These are phyloP conservation scores for Empis livida DNA, from an alignment of 2,888 invertebrate genomes.

Conservation along the genomic window DNA sequence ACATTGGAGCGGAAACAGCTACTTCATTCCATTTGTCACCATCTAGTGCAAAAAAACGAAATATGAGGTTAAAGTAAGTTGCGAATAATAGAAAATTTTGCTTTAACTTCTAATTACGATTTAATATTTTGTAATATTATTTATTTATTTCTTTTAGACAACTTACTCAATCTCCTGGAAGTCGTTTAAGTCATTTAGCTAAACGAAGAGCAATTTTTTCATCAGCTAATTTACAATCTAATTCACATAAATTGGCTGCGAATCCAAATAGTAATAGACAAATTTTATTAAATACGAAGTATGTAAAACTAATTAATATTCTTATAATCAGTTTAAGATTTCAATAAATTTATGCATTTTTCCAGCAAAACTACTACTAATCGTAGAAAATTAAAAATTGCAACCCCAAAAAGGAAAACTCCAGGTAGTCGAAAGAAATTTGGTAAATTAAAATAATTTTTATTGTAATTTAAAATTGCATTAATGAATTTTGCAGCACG, in stretches of 20 bases:
- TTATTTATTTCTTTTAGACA: conserved; percentile 17
- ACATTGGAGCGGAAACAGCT: conserved; percentile 62
- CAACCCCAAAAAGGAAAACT: conserved; percentile 39
- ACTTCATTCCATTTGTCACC: conserved; percentile 39
- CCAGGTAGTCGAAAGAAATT: conserved; percentile 39
- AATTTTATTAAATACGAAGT: conserved; percentile 8
- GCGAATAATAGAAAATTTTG: conserved; percentile 14
- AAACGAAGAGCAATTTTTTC: conserved; percentile 63
- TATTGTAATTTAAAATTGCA: too few relatives aligned
- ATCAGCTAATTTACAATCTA: conserved; percentile 47
- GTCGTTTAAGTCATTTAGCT: conserved; percentile 63
- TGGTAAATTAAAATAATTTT: too few relatives aligned
- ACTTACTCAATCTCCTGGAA: conserved; percentile 54
- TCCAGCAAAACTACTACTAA: conserved; percentile 23
- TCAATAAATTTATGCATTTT: not conserved
- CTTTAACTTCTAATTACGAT: not conserved
- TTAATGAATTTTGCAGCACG: conserved; percentile 16
- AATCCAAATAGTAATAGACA: conserved; percentile 3
- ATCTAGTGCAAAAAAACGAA: conserved; percentile 50
- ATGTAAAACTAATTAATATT: not conserved
- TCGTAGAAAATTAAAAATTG: conserved; percentile 19
- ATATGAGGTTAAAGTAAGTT: conserved; percentile 43
- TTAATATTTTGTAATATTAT: too few relatives aligned
- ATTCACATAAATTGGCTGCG: conserved; percentile 26
- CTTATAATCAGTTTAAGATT: not conserved